phyloP scores from a whole-genome alignment of 2,113 vertebrate species.

The Sylvicapra grimmia region DNA sequence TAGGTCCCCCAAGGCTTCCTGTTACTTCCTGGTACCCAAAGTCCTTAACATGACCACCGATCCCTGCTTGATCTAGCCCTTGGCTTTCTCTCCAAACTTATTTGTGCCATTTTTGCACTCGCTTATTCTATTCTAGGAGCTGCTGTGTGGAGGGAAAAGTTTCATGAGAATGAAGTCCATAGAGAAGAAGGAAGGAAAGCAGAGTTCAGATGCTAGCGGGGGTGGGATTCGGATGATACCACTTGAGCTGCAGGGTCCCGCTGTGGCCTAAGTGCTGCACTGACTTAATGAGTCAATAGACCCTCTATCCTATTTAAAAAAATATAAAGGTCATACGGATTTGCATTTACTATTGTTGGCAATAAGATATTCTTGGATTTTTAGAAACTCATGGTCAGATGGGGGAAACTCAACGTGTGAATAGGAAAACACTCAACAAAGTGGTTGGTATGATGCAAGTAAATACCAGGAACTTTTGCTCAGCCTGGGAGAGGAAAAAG shows the following conservation, averaged over 20 bases:
- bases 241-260: neutral
- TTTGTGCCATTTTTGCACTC: neutral
- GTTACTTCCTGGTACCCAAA: neutral
- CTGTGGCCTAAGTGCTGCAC: neutral
- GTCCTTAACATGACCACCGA: neutral
- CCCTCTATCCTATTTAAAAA: too few species aligned
- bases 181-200: neutral
- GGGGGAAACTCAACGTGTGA: neutral
- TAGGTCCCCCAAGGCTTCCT: neutral
- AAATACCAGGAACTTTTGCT: neutral
- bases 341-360: neutral
- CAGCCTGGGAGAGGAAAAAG: neutral
- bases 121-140: neutral
- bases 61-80: neutral
- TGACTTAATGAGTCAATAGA: neutral
- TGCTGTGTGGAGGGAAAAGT: neutral
- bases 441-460: neutral
- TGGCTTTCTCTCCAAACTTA: neutral
- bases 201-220: neutral
- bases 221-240: neutral
- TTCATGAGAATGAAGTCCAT: neutral
- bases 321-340: neutral
- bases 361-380: neutral
- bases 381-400: neutral
- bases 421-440: neutral